Evolutionary conservation across 2,113 vertebrate genomes (phyloP), one percentile per base, ranked within the genome.

Genomic region (Gobius niger): DNA sequence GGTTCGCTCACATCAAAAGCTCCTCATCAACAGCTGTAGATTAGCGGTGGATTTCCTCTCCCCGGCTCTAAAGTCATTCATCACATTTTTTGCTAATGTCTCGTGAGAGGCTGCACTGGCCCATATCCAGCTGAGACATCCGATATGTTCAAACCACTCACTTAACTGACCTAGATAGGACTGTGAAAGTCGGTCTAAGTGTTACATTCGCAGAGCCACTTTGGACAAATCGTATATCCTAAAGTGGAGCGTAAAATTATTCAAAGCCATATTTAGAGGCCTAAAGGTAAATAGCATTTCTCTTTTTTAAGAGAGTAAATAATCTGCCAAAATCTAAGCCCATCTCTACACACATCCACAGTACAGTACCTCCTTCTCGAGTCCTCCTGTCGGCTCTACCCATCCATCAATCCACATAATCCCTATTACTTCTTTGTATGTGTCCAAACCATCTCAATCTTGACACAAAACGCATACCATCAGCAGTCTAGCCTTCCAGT

Each of bases 11-110:
- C 56, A 62, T 80, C 49, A 68, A 70, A 80, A 61, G 49, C 66
- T 49, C 7, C 7, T 71, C 62, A 73, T 76, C 67, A 79, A 40
- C 44, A 60, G 10, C 7, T 34, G 63, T 19, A 24, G 41, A 75
- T 77, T 54, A 62, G 65, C 63, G n/a, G n/a, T 42, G 12, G 15
- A 53, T 63, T 66, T 67, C 49, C 52, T 19, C 7, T 4, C 14
- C 52, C 41, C 44, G 47, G 18, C 73, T 47, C 19, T 15, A 6
- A 59, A 74, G 53, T 67, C 72, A 75, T 80, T 72, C 75, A 80
- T 84, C 52, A 67, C 63, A 57, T 73, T 72, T 72, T 77, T 59
- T 78, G 68, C 54, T 81, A 78, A 59, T 41, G 63, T 80, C 73
- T 69, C 69, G 41, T 47, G 66, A 77, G 66, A 77, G 70, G 42